Base-by-base conservation (phyloP, 64 coral and sea anemone species). In the Stylophora pistillata region DNA sequence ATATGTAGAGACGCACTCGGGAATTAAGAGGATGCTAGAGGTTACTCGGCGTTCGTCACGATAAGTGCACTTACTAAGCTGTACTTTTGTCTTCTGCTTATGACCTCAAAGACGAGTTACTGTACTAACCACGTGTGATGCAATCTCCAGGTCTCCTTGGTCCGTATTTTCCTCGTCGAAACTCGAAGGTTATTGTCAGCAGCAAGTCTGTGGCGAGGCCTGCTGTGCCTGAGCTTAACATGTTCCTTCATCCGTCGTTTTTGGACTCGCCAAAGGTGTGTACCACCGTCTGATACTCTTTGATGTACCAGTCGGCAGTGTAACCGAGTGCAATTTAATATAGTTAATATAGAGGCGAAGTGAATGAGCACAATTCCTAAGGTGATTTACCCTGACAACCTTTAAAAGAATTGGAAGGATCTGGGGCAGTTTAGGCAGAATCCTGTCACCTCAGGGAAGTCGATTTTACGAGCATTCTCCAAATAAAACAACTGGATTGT, bases 101-200 rank as follows among this genome's bases (percentile, higher is more conserved):
- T 15, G 12, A 28, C 52, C 20, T 21, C 21, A 0, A 53, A 27
- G 15, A 26, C 18, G 12, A 18, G 23, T 21, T 10, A 17, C 23
- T 74, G 76, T 6, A 62, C 23, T 33, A 30, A 26, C 54, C 23
- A 74, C 29, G 23, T 94, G 21, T 69, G 12, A 26, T 73, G 26
- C 34, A 61, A 58, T 84, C 52, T 71, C 18, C 31, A 93, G 95
- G 87, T 26, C 79, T 92, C 15, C 88, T 99, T 23, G 97, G 97
- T 20, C 97, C 97, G n/a, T 99, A 95, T 69, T 99, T 99, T 58
- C 97, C 97, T 69, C 94, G 97, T 15, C 79, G 97, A 54, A 93
- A 99, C 78, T 87, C 90, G 32, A 99, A 99, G 55, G 83, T 92
- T 11, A 91, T 95, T 18, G 90, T 99, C 15, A 95, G 90, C 55